These are phyloP conservation scores for Mayetiola destructor DNA, from an alignment of 2,888 invertebrate species.

Conservation along the genomic window DNA sequence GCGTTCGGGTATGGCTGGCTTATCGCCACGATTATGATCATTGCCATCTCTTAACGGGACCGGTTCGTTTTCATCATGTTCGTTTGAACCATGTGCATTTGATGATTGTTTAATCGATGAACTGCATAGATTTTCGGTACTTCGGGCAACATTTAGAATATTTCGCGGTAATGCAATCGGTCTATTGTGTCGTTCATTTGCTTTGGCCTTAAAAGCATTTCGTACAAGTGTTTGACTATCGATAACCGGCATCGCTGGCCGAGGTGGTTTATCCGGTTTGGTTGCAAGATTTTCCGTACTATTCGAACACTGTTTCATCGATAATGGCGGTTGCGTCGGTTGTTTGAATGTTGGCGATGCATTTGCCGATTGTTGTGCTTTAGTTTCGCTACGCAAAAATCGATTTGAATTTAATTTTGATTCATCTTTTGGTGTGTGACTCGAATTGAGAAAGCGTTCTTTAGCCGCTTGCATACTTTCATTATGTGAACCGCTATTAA, in stretches of 20 bases:
- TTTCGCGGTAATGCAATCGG: constrained; percentile 40
- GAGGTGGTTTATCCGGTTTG: constrained; percentile 48
- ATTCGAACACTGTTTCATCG: constrained; percentile 12
- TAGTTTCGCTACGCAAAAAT: neutral
- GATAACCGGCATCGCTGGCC: constrained; percentile 38
- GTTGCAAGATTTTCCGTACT: constrained; percentile 11
- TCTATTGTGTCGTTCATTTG: constrained; percentile 20
- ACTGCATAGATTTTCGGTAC: constrained; percentile 20
- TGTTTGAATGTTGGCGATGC: neutral
- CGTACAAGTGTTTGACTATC: constrained; percentile 23
- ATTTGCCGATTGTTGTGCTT: constrained; percentile 9
- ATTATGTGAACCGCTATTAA: constrained; percentile 4
- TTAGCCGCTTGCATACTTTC: neutral
- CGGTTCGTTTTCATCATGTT: constrained; percentile 23
- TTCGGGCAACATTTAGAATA: constrained; percentile 24
- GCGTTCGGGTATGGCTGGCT: constrained; percentile 69
- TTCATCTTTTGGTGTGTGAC: neutral
- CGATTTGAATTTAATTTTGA: constrained; percentile 3
- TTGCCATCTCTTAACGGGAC: constrained; percentile 26
- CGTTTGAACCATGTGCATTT: constrained; percentile 18
- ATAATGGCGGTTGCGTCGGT: neutral
- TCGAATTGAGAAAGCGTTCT: neutral
- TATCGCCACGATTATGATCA: constrained; percentile 34
- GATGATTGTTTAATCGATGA: constrained; percentile 20
- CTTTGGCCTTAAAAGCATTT: constrained; percentile 19